Evolutionary conservation across 2,113 vertebrate genomes (phyloP).

Genomic region (Charadrius vociferus): DNA sequence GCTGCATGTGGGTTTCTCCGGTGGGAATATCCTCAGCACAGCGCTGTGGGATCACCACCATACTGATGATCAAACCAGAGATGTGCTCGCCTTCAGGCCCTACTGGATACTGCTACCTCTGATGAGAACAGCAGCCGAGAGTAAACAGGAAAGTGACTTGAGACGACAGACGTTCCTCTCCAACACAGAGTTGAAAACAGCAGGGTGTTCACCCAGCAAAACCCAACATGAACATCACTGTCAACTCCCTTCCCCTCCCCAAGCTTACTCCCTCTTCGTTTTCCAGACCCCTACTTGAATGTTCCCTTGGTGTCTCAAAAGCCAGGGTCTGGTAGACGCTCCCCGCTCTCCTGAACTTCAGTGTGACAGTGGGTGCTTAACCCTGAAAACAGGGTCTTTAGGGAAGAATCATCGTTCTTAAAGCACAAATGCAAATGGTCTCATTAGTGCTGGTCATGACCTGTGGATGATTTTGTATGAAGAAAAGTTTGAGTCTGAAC

Average conservation of each 20-base stretch:
- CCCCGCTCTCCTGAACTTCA: not conserved
- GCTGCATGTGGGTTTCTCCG: not conserved
- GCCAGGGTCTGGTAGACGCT: not conserved
- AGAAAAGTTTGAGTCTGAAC: not conserved
- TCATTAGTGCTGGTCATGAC: not conserved
- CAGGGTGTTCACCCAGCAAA: not conserved
- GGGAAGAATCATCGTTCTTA: not conserved
- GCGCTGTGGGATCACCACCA: not conserved
- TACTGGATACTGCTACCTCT: not conserved
- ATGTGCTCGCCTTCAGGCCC: not conserved
- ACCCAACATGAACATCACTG: not conserved
- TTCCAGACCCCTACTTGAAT: not conserved
- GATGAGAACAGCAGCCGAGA: not conserved
- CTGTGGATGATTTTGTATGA: not conserved
- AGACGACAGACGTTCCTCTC: not conserved
- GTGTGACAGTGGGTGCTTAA: not conserved
- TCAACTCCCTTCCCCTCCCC: not conserved
- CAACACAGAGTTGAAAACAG: not conserved
- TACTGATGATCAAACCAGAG: not conserved
- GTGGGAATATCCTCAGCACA: not conserved
- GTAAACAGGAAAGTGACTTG: not conserved
- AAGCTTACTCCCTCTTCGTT: accelerated
- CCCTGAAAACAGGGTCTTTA: not conserved
- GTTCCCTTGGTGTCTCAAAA: not conserved
- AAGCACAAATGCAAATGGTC: not conserved